Evolutionary conservation across 2,113 vertebrate species (phyloP), one percentile per base, ranked within the genome.

Genomic region (Cavia porcellus): DNA sequence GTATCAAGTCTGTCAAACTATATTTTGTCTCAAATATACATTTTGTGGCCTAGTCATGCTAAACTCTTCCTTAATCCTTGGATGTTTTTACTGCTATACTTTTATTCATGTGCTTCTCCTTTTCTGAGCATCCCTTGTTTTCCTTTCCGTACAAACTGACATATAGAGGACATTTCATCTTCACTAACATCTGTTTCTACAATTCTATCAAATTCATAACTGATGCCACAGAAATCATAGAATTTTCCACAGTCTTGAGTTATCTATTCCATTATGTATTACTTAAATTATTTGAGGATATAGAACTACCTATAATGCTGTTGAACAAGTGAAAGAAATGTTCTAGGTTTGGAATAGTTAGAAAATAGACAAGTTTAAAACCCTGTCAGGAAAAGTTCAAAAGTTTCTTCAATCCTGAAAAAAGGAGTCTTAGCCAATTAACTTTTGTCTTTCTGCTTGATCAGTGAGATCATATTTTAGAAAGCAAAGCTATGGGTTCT

Each of bases 391-490:
- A 24, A 17, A 94, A 79, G 11, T 22, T 97, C 35, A 32, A 85
- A 90, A 52, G 50, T 11, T 52, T 93, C n/a, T 59, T 79, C 81
- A 89, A 55, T 52, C 35, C 86, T 20, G 80, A 82, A 59, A 50
- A 79, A 66, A 93, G 5, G 19, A 30, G 25, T 68, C 12, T 89
- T 79, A 72, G 59, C 59, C 55, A 89, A 88, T 20, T 88, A 61
- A 32, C 22, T 24, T 86, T 83, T 82, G 30, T 64, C 84, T 92
- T 89, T 35, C 14, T 50, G 32, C 12, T 42, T 38, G 32, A 30
- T 14, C 47, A 79, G 4, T 87, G 92, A 97, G 55, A 52, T 95
- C 57, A 38, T 42, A 35, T 70, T 96, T 93, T 89, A 80, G 74
- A 59, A 87, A 92, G 55, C 13, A 84, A 80, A 94, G 22, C 25